These are phyloP conservation scores for Bombus confusus DNA, from an alignment of 1,140 invertebrate species.

Conservation along the genomic window DNA sequence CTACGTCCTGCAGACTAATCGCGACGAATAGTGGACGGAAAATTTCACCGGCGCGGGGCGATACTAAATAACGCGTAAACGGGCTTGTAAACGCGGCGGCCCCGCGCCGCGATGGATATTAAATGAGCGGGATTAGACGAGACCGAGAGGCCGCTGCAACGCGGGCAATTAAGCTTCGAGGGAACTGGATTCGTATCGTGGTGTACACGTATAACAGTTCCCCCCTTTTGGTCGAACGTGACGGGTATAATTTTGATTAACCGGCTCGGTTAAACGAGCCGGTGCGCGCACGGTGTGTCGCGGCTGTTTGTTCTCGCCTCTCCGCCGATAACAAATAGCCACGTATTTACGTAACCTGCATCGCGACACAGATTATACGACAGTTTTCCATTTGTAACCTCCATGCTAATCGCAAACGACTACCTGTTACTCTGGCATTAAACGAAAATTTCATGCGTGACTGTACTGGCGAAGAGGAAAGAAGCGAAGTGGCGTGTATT, in stretches of 20 bases:
- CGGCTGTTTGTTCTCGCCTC: slow-evolving; percentile 6
- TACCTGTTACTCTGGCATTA: background rate
- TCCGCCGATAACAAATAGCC: slow-evolving; percentile 14
- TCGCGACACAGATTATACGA: slow-evolving; percentile 24
- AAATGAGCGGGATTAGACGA: slow-evolving; percentile 42
- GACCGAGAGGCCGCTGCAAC: background rate
- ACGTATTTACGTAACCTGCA: slow-evolving; percentile 19
- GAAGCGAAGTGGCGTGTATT: background rate
- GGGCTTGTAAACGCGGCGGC: slow-evolving; percentile 29
- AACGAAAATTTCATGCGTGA: slow-evolving; percentile 39
- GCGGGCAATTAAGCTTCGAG: slow-evolving; percentile 27
- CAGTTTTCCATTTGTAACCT: slow-evolving; percentile 7
- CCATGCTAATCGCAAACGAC: slow-evolving; percentile 15
- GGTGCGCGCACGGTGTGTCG: background rate
- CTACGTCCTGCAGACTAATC: background rate
- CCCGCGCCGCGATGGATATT: slow-evolving; percentile 38
- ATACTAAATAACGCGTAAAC: slow-evolving; percentile 37
- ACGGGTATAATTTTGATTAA: slow-evolving; percentile 6
- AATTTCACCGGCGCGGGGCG: slow-evolving; percentile 20
- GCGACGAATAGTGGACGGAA: slow-evolving; percentile 27
- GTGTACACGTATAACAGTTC: background rate
- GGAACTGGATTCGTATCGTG: background rate
- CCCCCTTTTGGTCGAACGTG: background rate
- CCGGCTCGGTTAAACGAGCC: background rate
- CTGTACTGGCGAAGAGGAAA: background rate